phyloP scores from a whole-genome alignment of 2,113 vertebrate species.

The Miniopterus natalensis region DNA sequence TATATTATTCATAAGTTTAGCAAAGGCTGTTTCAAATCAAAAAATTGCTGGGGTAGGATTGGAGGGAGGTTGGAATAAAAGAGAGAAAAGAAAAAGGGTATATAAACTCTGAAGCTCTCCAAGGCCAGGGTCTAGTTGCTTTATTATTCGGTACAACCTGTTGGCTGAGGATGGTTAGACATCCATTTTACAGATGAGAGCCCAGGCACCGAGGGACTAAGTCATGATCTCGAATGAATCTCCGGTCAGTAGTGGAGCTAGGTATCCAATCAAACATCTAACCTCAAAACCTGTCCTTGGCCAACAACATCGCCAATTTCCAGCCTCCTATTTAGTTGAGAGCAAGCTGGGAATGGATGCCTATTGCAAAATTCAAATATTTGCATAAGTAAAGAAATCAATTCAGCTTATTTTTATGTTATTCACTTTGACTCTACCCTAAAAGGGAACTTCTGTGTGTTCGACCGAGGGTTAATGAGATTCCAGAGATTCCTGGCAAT shows the following conservation, averaged over 20 bases:
- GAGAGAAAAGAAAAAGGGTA: not conserved
- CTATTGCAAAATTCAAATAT: conserved; percentile 57
- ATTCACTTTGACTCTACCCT: conserved; percentile 41
- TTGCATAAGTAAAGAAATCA: conserved; percentile 55
- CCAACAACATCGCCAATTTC: not conserved
- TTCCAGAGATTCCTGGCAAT: conserved; percentile 69
- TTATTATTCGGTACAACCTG: not conserved
- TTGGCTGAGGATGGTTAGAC: not conserved
- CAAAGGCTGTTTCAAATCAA: not conserved
- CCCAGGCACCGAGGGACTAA: not conserved
- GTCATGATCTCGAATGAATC: not conserved
- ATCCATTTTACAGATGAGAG: not conserved
- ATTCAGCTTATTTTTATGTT: not conserved
- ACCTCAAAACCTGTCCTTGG: not conserved
- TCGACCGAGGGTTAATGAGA: conserved; percentile 53
- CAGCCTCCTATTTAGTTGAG: not conserved
- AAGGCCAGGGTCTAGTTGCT: not conserved
- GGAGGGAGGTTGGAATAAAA: not conserved
- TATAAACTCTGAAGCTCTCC: conserved; percentile 35
- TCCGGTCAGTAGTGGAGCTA: not conserved
- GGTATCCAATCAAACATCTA: not conserved
- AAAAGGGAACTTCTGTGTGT: conserved; percentile 58
- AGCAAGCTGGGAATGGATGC: conserved; percentile 11
- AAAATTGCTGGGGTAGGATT: not conserved
- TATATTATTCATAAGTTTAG: not conserved